Evolutionary conservation across 2,113 vertebrate species (phyloP).

Genomic region (Zosterops borbonicus): DNA sequence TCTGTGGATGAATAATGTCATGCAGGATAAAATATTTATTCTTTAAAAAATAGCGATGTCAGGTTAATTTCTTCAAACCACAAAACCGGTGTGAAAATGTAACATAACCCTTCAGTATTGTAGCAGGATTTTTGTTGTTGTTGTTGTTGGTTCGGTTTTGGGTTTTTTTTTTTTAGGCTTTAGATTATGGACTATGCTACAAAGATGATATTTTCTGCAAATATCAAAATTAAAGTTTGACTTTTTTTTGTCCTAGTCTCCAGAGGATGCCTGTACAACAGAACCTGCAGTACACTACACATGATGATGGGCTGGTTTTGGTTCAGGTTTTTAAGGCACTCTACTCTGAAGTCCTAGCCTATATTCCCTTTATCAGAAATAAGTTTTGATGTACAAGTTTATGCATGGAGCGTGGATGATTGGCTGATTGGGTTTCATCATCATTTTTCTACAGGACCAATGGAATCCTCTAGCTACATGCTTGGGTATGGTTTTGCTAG

Average conservation of each 20-base stretch:
- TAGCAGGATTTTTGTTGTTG: not conserved
- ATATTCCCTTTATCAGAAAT: not conserved
- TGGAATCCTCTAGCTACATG: not conserved
- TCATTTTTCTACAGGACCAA: not conserved
- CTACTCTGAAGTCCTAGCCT: not conserved
- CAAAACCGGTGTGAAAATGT: not conserved
- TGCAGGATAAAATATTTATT: not conserved
- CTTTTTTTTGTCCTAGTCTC: not conserved
- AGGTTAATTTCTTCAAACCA: not conserved
- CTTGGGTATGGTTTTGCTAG: not conserved
- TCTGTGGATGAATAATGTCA: not conserved
- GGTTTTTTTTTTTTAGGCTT: not conserved
- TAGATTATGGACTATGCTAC: not conserved
- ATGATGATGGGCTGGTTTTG: not conserved
- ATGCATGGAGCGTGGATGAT: not conserved
- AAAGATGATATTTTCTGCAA: not conserved
- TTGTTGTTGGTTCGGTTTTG: too few relatives aligned
- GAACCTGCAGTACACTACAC: not conserved
- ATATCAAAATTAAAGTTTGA: not conserved
- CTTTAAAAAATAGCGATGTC: not conserved
- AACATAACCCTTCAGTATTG: not conserved
- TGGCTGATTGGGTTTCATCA: not conserved
- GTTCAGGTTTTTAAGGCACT: not conserved
- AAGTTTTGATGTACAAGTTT: not conserved
- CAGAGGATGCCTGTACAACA: not conserved